Conservation (phyloP, 23 tunicate genomes). For the Botrylloides violaceus region DNA sequence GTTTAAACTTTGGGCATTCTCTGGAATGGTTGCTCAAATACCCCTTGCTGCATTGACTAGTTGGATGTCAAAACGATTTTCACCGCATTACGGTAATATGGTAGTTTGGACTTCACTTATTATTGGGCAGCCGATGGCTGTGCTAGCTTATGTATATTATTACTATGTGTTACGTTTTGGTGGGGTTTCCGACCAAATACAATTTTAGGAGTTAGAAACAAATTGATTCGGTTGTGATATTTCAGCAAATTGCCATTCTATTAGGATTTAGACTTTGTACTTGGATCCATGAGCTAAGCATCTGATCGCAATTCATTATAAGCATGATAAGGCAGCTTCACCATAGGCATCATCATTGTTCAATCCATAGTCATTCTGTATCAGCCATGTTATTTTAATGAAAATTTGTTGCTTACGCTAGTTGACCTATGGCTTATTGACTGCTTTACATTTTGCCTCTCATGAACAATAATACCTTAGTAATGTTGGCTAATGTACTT, state of each 20-base stretch:
- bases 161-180: slow-evolving; percentile 49
- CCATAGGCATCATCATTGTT: too few species aligned
- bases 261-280: background rate
- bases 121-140: slow-evolving; percentile 90
- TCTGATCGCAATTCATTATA: too few species aligned
- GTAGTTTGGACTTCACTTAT: slow-evolving; percentile 90
- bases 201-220: background rate
- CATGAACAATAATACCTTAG: too few species aligned
- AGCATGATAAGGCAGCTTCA: too few species aligned
- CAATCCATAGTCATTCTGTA: too few species aligned
- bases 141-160: slow-evolving; percentile 77
- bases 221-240: background rate
- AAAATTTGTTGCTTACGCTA: too few species aligned
- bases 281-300: too few species aligned
- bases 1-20: slow-evolving; percentile 78
- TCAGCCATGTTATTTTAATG: too few species aligned
- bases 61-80: slow-evolving; percentile 33
- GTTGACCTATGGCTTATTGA: too few species aligned
- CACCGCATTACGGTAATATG: slow-evolving; percentile 84
- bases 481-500: too few species aligned
- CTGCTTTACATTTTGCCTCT: too few species aligned
- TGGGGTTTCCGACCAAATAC: background rate
- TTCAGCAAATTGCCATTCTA: background rate
- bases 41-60: slow-evolving; percentile 48
- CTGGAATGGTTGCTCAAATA: slow-evolving; percentile 73